Conservation (phyloP, 92 coral and sea anemone genomes). For the Phymanthus crucifer region DNA sequence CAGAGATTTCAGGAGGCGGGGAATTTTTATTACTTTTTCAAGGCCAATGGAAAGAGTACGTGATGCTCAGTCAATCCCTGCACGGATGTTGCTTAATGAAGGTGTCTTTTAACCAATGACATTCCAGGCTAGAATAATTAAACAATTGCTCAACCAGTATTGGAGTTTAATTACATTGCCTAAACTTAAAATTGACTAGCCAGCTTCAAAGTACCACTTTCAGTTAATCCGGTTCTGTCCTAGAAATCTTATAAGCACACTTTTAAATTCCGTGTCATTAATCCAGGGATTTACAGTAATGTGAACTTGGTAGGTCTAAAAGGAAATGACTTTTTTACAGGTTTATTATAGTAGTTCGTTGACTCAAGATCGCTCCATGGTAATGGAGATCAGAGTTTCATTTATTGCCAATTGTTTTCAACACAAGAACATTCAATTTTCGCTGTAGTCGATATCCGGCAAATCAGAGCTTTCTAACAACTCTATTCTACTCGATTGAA, state of each 20-base stretch:
- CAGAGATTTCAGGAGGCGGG: neutral
- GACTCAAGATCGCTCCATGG: neutral
- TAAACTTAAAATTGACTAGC: neutral
- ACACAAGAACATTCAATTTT: neutral
- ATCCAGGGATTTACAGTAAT: no score
- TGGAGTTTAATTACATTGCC: neutral
- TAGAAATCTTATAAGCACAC: no score
- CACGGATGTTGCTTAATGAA: conserved; percentile 4
- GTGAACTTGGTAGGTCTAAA: neutral
- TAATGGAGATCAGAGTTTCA: neutral
- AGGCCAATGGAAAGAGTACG: neutral
- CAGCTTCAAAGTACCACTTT: neutral
- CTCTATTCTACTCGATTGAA: neutral
- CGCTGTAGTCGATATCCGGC: neutral
- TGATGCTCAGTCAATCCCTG: neutral
- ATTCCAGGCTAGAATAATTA: neutral
- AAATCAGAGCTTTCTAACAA: neutral
- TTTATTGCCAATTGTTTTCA: neutral
- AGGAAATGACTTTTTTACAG: neutral
- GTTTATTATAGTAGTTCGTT: neutral
- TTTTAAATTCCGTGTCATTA: no score
- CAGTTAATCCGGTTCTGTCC: neutral
- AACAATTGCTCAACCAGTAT: neutral
- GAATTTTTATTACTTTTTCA: neutral
- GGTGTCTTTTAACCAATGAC: neutral